Percentiles rank a stretch among this genome's conserved stretches.
Conservation (phyloP, 1,140 invertebrate genomes). For the Papilio machaon region DNA sequence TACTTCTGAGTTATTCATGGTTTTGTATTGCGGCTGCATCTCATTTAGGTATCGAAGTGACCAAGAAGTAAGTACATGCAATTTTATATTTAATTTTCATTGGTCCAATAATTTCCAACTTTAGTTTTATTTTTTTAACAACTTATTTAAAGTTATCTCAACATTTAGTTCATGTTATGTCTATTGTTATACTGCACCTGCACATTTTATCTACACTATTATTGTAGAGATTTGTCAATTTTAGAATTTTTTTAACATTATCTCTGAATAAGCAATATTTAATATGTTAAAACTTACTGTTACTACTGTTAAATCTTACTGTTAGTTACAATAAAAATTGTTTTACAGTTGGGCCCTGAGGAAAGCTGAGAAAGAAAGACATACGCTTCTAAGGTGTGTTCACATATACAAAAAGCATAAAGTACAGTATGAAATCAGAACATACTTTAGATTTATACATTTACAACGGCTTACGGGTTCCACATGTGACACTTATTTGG, state of each 20-base stretch:
- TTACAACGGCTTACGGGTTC: constrained; percentile 95
- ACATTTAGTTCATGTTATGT: too few relatives aligned
- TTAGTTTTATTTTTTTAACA: too few relatives aligned
- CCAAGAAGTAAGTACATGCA: constrained; percentile 84
- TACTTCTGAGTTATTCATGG: constrained; percentile 93
- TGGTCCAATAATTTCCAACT: too few relatives aligned
- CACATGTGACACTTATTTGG: constrained; percentile 96
- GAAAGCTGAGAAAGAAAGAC: constrained; percentile 89
- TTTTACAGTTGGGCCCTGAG: constrained; percentile 86
- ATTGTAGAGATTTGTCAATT: too few relatives aligned
- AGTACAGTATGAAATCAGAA: constrained; percentile 98
- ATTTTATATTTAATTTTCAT: background rate
- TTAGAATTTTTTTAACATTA: too few relatives aligned
- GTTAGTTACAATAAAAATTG: too few relatives aligned
- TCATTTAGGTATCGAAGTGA: constrained; percentile 89
- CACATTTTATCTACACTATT: too few relatives aligned
- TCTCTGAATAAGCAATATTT: too few relatives aligned
- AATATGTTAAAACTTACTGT: too few relatives aligned
- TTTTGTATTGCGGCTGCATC: constrained; percentile 91
- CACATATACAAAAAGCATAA: constrained; percentile 97
- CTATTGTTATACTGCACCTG: too few relatives aligned
- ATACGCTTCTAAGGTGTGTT: constrained; percentile 93
- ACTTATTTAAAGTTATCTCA: too few relatives aligned
- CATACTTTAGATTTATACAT: constrained; percentile 94
- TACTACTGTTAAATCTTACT: too few relatives aligned